Percentiles rank a stretch among this genome's conserved stretches.
Conservation (phyloP, 1,140 invertebrate genomes). For the Camponotus pennsylvanicus region DNA sequence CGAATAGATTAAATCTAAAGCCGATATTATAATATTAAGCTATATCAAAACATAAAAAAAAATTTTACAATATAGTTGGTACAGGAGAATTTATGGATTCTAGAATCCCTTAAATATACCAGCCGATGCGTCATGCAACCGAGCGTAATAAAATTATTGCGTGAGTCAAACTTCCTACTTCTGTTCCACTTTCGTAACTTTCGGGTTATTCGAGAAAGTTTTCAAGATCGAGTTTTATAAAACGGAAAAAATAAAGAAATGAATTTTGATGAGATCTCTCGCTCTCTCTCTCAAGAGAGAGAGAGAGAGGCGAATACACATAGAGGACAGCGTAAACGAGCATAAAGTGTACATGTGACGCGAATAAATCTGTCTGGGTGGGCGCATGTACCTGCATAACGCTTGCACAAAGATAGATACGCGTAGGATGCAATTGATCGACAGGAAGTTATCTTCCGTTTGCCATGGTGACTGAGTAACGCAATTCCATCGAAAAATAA, state of each 20-base stretch:
- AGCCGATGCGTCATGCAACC: conserved; percentile 65
- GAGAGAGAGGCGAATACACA: background rate
- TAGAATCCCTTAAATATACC: conserved; percentile 77
- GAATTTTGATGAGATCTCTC: background rate
- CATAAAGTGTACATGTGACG: background rate
- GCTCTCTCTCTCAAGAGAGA: too few relatives aligned
- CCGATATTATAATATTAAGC: background rate
- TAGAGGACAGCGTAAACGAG: background rate
- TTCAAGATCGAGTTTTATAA: background rate
- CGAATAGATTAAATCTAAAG: conserved; percentile 11
- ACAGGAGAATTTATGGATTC: conserved; percentile 12
- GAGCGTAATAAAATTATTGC: conserved; percentile 79
- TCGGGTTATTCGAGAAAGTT: background rate
- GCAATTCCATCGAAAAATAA: background rate
- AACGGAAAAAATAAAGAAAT: background rate
- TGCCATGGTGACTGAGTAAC: conserved; percentile 21
- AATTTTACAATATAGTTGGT: background rate
- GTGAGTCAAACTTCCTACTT: conserved; percentile 69
- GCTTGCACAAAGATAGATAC: conserved; percentile 29
- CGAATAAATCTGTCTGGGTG: background rate
- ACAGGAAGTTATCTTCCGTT: conserved; percentile 68
- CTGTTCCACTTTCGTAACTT: conserved; percentile 58
- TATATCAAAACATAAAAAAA: conserved; percentile 9
- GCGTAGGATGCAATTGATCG: conserved; percentile 60
- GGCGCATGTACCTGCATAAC: conserved; percentile 32